Percentiles rank a stretch among this genome's conserved stretches.
These are phyloP conservation scores for Labeo calbasu DNA, from an alignment of 2,797 vertebrate genomes.

Conservation along the genomic window DNA sequence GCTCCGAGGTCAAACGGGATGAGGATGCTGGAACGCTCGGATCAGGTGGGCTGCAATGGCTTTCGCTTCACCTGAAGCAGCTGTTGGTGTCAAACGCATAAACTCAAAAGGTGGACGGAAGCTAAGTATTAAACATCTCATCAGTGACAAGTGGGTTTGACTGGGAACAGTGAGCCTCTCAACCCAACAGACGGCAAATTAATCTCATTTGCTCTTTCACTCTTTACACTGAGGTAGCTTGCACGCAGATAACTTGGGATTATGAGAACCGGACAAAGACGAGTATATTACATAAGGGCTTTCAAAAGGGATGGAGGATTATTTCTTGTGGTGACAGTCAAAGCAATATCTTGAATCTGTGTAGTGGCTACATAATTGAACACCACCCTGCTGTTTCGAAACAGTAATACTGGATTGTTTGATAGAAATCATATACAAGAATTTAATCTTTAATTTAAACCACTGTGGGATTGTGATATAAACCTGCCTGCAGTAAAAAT, in stretches of 20 bases:
- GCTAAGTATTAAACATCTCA: conserved; percentile 48
- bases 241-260: conserved; percentile 33
- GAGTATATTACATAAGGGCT: conserved; percentile 12
- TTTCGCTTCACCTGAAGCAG: conserved; percentile 42
- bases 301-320: conserved; percentile 3
- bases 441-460: conserved; percentile 25
- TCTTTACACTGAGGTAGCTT: conserved; percentile 47
- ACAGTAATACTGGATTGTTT: conserved; percentile 5
- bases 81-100: conserved; percentile 36
- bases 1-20: conserved; percentile 23
- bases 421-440: conserved; percentile 14
- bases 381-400: neutral
- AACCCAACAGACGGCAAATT: conserved; percentile 50
- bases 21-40: conserved; percentile 4
- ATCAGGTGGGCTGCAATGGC: conserved; percentile 35
- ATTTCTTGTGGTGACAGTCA: conserved; percentile 12
- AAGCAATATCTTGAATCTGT: conserved; percentile 25
- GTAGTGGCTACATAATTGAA: conserved; percentile 36
- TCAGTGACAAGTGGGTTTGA: conserved; percentile 39
- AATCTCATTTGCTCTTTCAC: conserved; percentile 60
- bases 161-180: conserved; percentile 39
- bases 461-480: neutral
- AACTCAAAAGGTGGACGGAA: conserved; percentile 15
- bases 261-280: conserved; percentile 42
- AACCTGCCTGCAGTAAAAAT: neutral